Percentiles rank a stretch among this genome's conserved stretches.
Conservation (phyloP, 2,888 invertebrate species). For the Heliothis peltigera region DNA sequence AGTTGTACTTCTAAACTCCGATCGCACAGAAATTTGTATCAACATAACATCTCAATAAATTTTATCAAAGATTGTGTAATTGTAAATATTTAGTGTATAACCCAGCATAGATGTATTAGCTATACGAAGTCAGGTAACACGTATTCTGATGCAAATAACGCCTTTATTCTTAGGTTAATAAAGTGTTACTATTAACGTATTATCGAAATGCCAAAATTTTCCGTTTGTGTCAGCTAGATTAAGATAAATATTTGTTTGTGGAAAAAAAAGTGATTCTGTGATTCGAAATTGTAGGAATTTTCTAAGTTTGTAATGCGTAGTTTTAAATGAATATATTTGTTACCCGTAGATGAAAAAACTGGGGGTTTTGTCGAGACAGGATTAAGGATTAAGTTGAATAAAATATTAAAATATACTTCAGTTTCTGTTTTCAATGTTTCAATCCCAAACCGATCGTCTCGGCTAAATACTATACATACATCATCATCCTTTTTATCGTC, state of each 20-base stretch:
- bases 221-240: conserved; percentile 15
- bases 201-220: conserved; percentile 59
- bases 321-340: conserved; percentile 18
- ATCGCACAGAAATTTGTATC: conserved; percentile 1
- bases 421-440: not conserved
- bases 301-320: conserved; percentile 47
- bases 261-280: conserved; percentile 52
- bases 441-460: too few relatives aligned
- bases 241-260: conserved; percentile 21
- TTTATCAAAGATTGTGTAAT: conserved; percentile 54
- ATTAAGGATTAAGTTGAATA: conserved; percentile 40
- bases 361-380: conserved; percentile 20
- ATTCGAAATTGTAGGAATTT: conserved; percentile 51
- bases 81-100: conserved; percentile 50
- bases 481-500: too few relatives aligned
- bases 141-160: conserved; percentile 44
- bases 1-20: not conserved
- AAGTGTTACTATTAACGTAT: conserved; percentile 25
- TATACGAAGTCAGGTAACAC: conserved; percentile 27
- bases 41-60: not conserved
- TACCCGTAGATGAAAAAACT: conserved; percentile 22
- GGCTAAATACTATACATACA: too few relatives aligned
- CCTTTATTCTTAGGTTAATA: conserved; percentile 45
- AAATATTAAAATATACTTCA: conserved; percentile 38
- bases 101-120: conserved; percentile 10